A percentile compares a stretch with the other conserved stretches of the same genome.
These are phyloP conservation scores for Andrena flavipes DNA, from an alignment of 2,888 invertebrate species.

Conservation along the genomic window DNA sequence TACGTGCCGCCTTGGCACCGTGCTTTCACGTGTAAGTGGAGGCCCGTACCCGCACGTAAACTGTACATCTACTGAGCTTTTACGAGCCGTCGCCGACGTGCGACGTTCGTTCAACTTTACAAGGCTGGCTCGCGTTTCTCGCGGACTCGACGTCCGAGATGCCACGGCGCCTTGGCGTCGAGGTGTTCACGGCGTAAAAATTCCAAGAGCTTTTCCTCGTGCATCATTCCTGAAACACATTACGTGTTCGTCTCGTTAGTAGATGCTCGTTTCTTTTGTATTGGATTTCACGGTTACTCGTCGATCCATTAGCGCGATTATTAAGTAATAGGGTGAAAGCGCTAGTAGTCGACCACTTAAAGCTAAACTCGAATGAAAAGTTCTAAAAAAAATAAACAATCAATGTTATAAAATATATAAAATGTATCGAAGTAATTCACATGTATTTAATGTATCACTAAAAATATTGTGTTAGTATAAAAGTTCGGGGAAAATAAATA, in stretches of 20 bases:
- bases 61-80: constrained; percentile 39
- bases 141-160: constrained; percentile 29
- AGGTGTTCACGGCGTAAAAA: constrained; percentile 66
- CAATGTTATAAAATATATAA: no score
- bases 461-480: no score
- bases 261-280: background rate
- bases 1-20: constrained; percentile 20
- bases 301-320: background rate
- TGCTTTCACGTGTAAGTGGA: constrained; percentile 36
- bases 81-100: constrained; percentile 43
- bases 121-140: constrained; percentile 26
- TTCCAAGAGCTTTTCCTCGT: constrained; percentile 58
- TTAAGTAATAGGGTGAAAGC: no score
- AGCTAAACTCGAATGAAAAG: no score
- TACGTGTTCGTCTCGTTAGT: background rate
- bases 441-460: no score
- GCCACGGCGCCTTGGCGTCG: constrained; percentile 22
- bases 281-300: background rate
- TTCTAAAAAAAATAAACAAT: no score
- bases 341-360: no score
- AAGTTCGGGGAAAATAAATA: no score
- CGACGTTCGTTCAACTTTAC: constrained; percentile 55
- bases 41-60: constrained; percentile 11
- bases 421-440: no score
- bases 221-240: constrained; percentile 45